phyloP scores from a whole-genome alignment of 2,797 vertebrate species.

The Hapalemur alaotrensis region DNA sequence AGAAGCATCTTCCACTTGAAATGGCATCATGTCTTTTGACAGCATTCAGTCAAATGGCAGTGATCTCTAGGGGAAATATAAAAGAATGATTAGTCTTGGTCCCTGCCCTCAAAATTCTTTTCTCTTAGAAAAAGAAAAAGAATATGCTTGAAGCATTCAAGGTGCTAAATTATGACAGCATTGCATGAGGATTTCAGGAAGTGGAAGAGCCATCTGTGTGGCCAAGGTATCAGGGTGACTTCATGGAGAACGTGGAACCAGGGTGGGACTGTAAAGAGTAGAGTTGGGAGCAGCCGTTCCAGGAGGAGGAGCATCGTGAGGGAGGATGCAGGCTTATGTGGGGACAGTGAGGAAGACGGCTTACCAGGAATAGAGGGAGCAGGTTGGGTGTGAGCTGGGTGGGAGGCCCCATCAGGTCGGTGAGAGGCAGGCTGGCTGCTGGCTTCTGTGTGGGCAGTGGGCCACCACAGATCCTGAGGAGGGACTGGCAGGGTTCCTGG shows the following conservation, averaged over 20 bases:
- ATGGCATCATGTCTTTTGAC: background rate
- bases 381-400: background rate
- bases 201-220: background rate
- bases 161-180: background rate
- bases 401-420: background rate
- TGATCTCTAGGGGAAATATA: background rate
- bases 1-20: background rate
- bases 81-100: background rate
- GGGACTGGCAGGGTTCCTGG: background rate
- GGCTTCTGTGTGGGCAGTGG: background rate
- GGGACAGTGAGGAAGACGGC: too few relatives aligned
- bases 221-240: background rate
- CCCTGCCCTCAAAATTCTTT: slow-evolving; percentile 1
- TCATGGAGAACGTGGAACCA: background rate
- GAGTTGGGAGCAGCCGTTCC: background rate
- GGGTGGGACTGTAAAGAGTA: background rate
- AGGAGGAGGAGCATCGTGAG: background rate
- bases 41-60: background rate
- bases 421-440: background rate
- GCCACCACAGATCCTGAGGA: background rate
- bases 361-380: background rate
- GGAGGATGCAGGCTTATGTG: background rate
- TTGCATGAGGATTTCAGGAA: background rate
- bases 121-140: background rate
- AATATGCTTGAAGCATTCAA: background rate